Evolutionary conservation across 2,797 vertebrate species (phyloP), one percentile per base, ranked within the genome.

Genomic region (Danio jaintianensis): DNA sequence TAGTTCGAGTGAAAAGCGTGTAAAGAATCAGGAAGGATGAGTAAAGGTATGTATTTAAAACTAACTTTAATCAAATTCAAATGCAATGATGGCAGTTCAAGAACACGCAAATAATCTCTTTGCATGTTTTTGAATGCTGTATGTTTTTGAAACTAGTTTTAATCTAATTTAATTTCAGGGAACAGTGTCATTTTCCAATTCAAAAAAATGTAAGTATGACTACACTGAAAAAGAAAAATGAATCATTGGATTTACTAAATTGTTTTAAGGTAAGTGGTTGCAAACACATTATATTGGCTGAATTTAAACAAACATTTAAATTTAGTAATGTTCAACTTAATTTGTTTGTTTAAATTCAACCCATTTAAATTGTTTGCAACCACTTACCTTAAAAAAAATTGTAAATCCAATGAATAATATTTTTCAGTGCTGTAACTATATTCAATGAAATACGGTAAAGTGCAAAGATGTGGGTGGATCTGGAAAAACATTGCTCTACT

Each of bases 391-490:
- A 29, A 1, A 1, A 29, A 29, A 3, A 29, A 29, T 29, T 29
- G 29, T 29, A 29, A 29, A 29, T 29, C 3, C 29, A 29, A 29
- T 29, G 1, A 29, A 29, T 29, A 29, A 29, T 29, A 1, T 29
- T 29, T 29, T 29, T 29, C 3, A 1, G 29, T 29, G n/a, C 12
- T 29, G n/a, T 12, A 7, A 16, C 29, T 64, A 20, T 76, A 82
- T n/a, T 62, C 55, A 6, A 48, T 16, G 58, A 10, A 29, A 20
- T 77, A 76, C 3, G 58, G 80, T 76, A 77, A 71, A 18, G 4
- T 18, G 47, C 1, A 8, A 53, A 42, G 15, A 7, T 4, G 5
- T 80, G 69, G 68, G 69, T 3, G 42, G 56, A 38, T 70, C 47
- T 11, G 22, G 16, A 62, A 16, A 48, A 63, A 40, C 73, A 56